These are phyloP conservation scores for Diogma glabrata DNA, from an alignment of 2,888 invertebrate species.

Conservation along the genomic window DNA sequence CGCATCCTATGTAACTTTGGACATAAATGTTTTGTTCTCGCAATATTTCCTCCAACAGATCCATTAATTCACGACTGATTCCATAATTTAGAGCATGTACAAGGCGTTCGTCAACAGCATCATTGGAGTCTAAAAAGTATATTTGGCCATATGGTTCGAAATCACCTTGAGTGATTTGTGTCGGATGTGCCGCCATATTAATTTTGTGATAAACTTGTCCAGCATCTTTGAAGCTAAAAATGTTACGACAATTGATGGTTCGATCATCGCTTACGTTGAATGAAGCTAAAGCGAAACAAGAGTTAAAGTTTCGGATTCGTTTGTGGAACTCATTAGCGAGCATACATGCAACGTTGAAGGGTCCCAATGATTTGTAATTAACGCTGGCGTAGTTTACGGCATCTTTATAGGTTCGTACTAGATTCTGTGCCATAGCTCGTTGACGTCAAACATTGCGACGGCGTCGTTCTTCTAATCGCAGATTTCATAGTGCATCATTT, in stretches of 20 bases:
- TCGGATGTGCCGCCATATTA: background rate
- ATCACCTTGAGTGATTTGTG: background rate
- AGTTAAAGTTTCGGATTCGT: constrained; percentile 1
- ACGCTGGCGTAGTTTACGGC: too few species aligned
- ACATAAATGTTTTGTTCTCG: background rate
- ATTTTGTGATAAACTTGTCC: background rate
- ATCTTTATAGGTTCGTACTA: too few species aligned
- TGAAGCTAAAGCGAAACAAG: background rate
- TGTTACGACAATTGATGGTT: background rate
- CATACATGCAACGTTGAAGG: too few species aligned
- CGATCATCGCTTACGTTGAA: constrained; percentile 1
- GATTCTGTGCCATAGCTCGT: too few species aligned
- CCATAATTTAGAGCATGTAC: background rate
- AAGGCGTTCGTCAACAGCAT: background rate
- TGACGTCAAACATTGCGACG: too few species aligned
- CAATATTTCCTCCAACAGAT: background rate
- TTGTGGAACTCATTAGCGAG: too few species aligned
- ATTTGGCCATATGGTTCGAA: constrained; percentile 3
- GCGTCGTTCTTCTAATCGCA: too few species aligned
- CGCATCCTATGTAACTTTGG: background rate
- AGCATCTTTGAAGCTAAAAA: background rate
- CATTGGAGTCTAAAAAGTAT: constrained; percentile 1
- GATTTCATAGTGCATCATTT: too few species aligned
- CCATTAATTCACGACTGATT: constrained; percentile 3
- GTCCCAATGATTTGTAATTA: too few species aligned